Evolutionary conservation across 2,113 vertebrate genomes (phyloP).

Genomic region (Oryzias celebensis): DNA sequence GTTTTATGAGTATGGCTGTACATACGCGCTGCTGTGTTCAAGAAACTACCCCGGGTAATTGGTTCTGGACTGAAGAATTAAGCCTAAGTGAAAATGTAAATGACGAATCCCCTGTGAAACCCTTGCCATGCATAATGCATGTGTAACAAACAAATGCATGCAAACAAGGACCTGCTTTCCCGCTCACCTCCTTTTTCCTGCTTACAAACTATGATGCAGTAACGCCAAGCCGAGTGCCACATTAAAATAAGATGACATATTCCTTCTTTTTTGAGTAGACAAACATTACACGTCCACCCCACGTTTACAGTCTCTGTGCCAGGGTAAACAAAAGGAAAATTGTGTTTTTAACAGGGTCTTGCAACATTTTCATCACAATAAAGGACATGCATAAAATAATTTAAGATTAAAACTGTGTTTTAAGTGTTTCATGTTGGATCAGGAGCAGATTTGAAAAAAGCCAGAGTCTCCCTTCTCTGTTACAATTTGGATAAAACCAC

Average conservation of each 20-base stretch:
- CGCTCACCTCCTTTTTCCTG: neutral
- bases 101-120: constrained; percentile 28
- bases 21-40: neutral
- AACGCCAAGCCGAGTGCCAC: neutral
- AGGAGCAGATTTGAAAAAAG: no score
- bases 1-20: constrained; percentile 4
- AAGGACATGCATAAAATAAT: no score
- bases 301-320: no score
- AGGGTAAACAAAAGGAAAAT: no score
- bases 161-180: constrained; percentile 17
- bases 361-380: no score
- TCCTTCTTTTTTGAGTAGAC: neutral
- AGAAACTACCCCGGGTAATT: constrained; percentile 33
- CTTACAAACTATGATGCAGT: neutral
- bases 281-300: no score
- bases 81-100: constrained; percentile 48
- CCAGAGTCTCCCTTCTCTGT: no score
- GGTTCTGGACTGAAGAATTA: constrained; percentile 58
- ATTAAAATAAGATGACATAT: neutral
- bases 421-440: no score
- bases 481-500: no score
- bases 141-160: constrained; percentile 21
- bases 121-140: constrained; percentile 50
- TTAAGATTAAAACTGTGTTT: no score
- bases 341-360: no score